phyloP scores from a whole-genome alignment of 2,113 vertebrate genomes.

The Campylomormyrus tamandua region DNA sequence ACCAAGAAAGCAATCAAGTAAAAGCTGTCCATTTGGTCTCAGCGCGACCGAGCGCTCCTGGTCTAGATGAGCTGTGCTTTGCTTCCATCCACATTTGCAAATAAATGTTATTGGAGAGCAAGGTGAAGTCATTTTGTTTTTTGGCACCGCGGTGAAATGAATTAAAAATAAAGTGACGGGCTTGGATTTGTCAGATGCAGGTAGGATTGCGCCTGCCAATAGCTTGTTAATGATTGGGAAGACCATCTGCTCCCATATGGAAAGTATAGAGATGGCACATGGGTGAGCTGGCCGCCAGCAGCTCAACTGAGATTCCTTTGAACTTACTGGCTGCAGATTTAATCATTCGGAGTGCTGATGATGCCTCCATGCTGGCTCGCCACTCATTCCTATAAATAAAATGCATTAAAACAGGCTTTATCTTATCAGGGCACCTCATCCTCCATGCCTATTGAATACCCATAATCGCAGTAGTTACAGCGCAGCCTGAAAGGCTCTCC shows the following conservation, averaged over 20 bases:
- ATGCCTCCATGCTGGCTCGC: not conserved
- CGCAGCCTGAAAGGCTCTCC: not conserved
- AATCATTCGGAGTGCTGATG: not conserved
- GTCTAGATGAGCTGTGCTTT: not conserved
- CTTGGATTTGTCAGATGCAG: conserved; percentile 21
- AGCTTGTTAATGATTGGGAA: conserved; percentile 14
- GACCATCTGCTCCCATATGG: conserved; percentile 22
- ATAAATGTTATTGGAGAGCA: conserved; percentile 14
- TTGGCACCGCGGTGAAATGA: not conserved
- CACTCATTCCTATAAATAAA: not conserved
- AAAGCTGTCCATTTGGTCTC: not conserved
- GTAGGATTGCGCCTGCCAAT: conserved; percentile 13
- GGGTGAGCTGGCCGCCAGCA: not conserved
- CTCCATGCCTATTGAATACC: not conserved
- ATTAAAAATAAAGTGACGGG: conserved; percentile 10
- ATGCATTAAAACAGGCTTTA: not conserved
- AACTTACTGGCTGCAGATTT: conserved; percentile 9
- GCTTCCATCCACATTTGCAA: conserved; percentile 2
- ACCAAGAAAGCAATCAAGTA: not conserved
- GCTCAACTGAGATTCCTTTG: conserved; percentile 13
- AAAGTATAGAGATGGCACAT: conserved; percentile 13
- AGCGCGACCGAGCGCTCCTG: not conserved
- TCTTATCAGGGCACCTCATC: not conserved
- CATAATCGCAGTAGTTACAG: not conserved
- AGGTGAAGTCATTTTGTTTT: conserved; percentile 19